phyloP scores from a whole-genome alignment of 2,888 invertebrate genomes.

The Rhagium mordax region DNA sequence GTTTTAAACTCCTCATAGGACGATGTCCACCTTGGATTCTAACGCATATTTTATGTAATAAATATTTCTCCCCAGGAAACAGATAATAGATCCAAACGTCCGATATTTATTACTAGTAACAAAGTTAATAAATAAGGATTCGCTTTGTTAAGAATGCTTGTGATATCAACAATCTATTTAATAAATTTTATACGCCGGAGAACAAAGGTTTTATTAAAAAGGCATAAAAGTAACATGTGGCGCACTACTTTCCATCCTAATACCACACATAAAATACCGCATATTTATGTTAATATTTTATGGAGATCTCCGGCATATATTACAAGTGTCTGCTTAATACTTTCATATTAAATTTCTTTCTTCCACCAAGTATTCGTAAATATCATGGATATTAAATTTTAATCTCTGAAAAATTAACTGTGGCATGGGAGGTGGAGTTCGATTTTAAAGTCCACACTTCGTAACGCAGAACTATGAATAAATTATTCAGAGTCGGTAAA shows the following conservation, averaged over 20 bases:
- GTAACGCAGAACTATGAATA: too few relatives aligned
- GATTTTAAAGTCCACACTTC: too few relatives aligned
- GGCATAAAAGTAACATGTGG: conserved; percentile 55
- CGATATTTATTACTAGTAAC: too few relatives aligned
- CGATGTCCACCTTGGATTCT: too few relatives aligned
- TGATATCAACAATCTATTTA: not conserved
- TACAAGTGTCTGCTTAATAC: conserved; percentile 55
- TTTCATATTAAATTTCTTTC: conserved; percentile 57
- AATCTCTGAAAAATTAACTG: conserved; percentile 5
- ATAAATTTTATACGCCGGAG: conserved; percentile 11
- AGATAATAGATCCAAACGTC: too few relatives aligned
- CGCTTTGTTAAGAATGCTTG: not conserved
- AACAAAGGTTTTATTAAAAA: conserved; percentile 44
- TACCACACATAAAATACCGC: conserved; percentile 55
- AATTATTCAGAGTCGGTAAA: too few relatives aligned
- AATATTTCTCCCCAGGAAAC: too few relatives aligned
- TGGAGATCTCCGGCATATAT: conserved; percentile 39
- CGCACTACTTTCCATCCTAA: conserved; percentile 55
- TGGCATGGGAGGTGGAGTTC: not conserved
- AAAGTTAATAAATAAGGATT: too few relatives aligned
- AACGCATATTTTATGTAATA: too few relatives aligned
- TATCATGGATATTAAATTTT: conserved; percentile 31
- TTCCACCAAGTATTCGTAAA: conserved; percentile 30
- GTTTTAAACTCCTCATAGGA: too few relatives aligned
- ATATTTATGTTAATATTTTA: conserved; percentile 59